Conservation (phyloP, 2,797 vertebrate species). For the Acomys russatus region DNA sequence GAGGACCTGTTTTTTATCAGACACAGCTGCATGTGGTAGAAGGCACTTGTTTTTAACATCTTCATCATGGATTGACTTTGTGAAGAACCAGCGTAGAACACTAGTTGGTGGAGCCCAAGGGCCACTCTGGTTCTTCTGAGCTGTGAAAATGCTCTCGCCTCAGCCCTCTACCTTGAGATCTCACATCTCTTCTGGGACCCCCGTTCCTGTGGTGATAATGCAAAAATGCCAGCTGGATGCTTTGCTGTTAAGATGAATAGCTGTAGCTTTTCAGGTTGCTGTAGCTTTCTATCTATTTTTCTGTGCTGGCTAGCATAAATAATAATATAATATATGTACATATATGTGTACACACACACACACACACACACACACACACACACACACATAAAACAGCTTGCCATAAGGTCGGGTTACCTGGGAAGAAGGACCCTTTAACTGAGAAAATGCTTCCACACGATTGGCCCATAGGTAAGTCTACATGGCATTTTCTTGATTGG, state of each 20-base stretch:
- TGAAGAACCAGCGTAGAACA: not conserved
- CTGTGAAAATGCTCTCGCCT: slow-evolving; percentile 30
- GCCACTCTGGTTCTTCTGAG: slow-evolving; percentile 21
- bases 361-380: no score
- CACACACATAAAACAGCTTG: not conserved
- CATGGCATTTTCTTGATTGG: not conserved
- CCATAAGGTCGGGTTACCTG: not conserved
- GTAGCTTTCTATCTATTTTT: slow-evolving; percentile 13
- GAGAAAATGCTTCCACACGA: not conserved
- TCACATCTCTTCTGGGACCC: not conserved
- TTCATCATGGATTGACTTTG: slow-evolving; percentile 16
- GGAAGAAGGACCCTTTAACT: not conserved
- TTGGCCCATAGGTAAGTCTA: not conserved
- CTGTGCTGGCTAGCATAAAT: not conserved
- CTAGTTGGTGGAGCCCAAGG: not conserved
- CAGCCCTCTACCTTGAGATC: not conserved
- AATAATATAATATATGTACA: no score
- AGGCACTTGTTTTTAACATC: not conserved
- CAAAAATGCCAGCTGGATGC: not conserved
- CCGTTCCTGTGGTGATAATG: not conserved
- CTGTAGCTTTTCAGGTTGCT: not conserved
- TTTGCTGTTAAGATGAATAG: not conserved
- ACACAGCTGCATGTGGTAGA: slow-evolving; percentile 42
- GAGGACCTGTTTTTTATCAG: slow-evolving; percentile 46
- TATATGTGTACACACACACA: no score